Percentiles rank a stretch among this genome's conserved stretches.
Evolutionary conservation across 2,888 invertebrate species (phyloP).

Genomic region (Apamea epomidion): DNA sequence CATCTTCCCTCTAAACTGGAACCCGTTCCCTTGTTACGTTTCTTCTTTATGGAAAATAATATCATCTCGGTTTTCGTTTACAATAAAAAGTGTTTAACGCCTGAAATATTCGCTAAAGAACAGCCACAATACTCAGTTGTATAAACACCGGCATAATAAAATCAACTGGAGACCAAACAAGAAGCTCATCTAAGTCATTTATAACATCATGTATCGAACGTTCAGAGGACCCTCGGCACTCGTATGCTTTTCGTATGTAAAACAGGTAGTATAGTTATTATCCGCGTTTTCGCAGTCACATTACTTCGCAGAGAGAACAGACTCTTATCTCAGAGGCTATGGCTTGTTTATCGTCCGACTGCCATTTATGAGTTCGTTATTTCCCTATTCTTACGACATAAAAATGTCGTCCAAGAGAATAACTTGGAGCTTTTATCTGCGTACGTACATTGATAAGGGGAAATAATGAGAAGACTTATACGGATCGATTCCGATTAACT

Average conservation of each 20-base stretch:
- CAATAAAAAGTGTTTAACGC: constrained; percentile 22
- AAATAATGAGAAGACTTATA: constrained; percentile 87
- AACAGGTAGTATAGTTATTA: constrained; percentile 73
- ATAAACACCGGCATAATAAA: constrained; percentile 50
- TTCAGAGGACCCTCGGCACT: constrained; percentile 56
- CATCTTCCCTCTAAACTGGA: constrained; percentile 8
- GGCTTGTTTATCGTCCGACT: constrained; percentile 88
- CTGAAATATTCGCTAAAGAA: constrained; percentile 18
- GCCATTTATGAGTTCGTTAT: constrained; percentile 89
- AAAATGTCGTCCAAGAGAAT: constrained; percentile 88
- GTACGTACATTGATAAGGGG: constrained; percentile 85
- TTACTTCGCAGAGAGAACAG: constrained; percentile 77
- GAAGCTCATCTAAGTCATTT: constrained; percentile 54
- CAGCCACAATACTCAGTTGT: constrained; percentile 31
- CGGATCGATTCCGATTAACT: constrained; percentile 83
- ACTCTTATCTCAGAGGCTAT: constrained; percentile 84
- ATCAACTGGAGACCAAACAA: constrained; percentile 53
- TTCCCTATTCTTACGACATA: constrained; percentile 88
- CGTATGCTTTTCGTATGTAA: constrained; percentile 66
- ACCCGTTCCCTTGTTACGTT: constrained; percentile 15
- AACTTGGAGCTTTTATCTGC: constrained; percentile 84
- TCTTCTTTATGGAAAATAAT: constrained; percentile 35
- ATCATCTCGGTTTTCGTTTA: constrained; percentile 28
- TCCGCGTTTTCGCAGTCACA: constrained; percentile 74
- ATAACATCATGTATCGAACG: constrained; percentile 57